A percentile compares a stretch with the other conserved stretches of the same genome.
phyloP scores from a whole-genome alignment of 2,113 vertebrate genomes.

The Triplophysa rosa region DNA sequence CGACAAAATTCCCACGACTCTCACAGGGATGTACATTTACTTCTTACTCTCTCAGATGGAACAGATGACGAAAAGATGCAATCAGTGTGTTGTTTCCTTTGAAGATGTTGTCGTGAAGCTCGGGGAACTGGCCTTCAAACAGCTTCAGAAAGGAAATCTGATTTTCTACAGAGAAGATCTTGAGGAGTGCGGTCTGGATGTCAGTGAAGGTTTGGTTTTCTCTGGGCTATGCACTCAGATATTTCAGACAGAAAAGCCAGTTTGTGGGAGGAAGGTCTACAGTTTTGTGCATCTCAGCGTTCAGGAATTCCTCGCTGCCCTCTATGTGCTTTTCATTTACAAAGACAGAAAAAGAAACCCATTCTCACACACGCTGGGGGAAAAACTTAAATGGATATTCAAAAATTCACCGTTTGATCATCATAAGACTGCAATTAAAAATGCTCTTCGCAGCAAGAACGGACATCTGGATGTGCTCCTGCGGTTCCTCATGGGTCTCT shows the following conservation, averaged over 20 bases:
- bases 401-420: neutral
- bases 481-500: no score
- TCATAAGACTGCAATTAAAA: slow-evolving; percentile 11
- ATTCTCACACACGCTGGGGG: slow-evolving; percentile 12
- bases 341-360: slow-evolving; percentile 29
- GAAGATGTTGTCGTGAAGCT: no score
- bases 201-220: no score
- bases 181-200: no score
- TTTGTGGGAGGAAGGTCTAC: slow-evolving; percentile 26
- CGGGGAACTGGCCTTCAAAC: no score
- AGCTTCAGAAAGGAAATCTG: neutral
- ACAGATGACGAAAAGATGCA: neutral
- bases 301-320: slow-evolving; percentile 51
- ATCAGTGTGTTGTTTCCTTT: no score
- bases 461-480: no score
- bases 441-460: no score
- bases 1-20: neutral
- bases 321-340: slow-evolving; percentile 47
- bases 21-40: neutral
- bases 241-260: neutral
- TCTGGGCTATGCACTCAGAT: no score
- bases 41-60: neutral
- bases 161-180: neutral
- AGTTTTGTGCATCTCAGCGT: slow-evolving; percentile 51
- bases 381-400: neutral